Conservation (phyloP, 2,888 invertebrate genomes). For the Copidosoma aretas region DNA sequence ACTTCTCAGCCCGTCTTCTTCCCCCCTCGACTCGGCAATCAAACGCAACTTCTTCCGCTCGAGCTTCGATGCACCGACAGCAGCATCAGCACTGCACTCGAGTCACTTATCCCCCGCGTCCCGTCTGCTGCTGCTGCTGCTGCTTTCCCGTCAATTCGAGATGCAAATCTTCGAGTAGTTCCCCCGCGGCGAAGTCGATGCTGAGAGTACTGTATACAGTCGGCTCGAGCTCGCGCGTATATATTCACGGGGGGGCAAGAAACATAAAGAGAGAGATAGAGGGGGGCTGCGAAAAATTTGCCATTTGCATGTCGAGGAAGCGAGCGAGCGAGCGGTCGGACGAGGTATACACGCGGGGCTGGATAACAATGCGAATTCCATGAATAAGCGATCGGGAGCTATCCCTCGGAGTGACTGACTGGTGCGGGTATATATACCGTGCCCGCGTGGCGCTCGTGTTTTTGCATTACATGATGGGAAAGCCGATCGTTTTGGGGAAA, state of each 20-base stretch:
- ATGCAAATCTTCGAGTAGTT: conserved; percentile 11
- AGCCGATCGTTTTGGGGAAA: too few species aligned
- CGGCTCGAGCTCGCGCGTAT: neutral
- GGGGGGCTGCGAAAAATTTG: conserved; percentile 1
- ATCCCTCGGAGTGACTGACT: too few species aligned
- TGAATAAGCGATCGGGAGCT: conserved; percentile 1
- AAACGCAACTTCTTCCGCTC: too few species aligned
- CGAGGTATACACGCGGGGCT: too few species aligned
- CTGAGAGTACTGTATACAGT: conserved; percentile 7
- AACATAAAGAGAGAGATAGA: neutral
- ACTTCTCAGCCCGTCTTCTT: too few species aligned
- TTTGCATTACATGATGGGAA: too few species aligned
- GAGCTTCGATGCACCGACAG: too few species aligned
- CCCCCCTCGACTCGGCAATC: too few species aligned
- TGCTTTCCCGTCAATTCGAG: conserved; percentile 17
- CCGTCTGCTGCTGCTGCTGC: too few species aligned
- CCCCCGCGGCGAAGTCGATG: conserved; percentile 2
- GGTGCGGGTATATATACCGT: too few species aligned
- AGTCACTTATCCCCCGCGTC: conserved; percentile 5
- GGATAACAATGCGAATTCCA: conserved; percentile 18
- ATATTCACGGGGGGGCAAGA: neutral
- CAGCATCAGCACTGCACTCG: too few species aligned
- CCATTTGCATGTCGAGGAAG: conserved; percentile 24
- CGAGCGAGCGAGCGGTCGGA: neutral
- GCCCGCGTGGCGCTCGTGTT: too few species aligned